These are phyloP conservation scores for Acholoe squamosa DNA, from an alignment of 2,888 invertebrate species.

Conservation along the genomic window DNA sequence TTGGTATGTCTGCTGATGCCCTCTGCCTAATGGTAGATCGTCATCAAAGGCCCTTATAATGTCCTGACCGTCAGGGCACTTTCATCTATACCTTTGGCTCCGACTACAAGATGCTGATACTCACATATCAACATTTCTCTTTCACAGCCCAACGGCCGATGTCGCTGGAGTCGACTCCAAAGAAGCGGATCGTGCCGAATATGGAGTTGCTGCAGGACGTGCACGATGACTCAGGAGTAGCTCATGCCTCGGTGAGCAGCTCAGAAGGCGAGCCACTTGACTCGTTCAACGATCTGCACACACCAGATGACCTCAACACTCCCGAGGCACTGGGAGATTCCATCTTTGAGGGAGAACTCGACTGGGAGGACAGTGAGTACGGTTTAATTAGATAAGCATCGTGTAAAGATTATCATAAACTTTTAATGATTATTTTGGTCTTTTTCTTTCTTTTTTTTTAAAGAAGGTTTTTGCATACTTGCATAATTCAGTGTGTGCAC, in stretches of 20 bases:
- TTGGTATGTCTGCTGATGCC: no score
- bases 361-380: constrained; percentile 62
- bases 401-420: no score
- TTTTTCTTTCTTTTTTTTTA: no score
- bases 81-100: no score
- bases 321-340: constrained; percentile 59
- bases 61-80: no score
- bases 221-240: constrained; percentile 50
- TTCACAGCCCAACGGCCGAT: constrained; percentile 60
- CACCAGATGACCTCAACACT: constrained; percentile 65
- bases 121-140: neutral
- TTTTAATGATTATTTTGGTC: no score
- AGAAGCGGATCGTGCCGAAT: constrained; percentile 68
- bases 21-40: no score
- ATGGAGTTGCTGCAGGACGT: constrained; percentile 63
- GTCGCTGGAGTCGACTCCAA: constrained; percentile 63
- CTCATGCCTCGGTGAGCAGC: constrained; percentile 54
- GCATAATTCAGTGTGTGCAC: no score
- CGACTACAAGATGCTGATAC: neutral
- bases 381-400: no score
- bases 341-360: constrained; percentile 61
- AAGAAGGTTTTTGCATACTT: no score
- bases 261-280: constrained; percentile 31
- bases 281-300: constrained; percentile 35
- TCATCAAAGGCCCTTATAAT: no score